phyloP scores from a whole-genome alignment of 2,888 invertebrate species.

The Cartodere bifasciata region DNA sequence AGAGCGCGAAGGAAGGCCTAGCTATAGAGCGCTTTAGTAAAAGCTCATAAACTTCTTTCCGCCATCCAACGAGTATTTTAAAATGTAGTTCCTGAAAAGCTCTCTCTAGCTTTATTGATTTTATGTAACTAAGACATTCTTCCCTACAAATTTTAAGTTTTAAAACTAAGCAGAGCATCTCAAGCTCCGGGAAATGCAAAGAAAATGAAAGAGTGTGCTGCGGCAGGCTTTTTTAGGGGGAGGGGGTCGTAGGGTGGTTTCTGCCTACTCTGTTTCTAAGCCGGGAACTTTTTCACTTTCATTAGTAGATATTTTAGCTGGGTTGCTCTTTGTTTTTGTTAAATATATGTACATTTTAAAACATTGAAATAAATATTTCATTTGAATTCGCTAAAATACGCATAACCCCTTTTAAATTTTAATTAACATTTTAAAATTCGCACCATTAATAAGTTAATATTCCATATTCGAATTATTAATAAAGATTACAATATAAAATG shows the following conservation, averaged over 20 bases:
- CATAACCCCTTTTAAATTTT: too few relatives aligned
- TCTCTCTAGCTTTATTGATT: constrained; percentile 37
- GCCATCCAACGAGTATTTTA: constrained; percentile 27
- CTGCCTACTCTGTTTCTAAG: too few relatives aligned
- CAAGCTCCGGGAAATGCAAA: constrained; percentile 27
- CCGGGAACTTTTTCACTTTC: constrained; percentile 27
- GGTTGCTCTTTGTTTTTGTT: constrained; percentile 11
- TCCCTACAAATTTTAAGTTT: constrained; percentile 36
- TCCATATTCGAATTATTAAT: too few relatives aligned
- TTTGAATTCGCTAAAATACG: too few relatives aligned
- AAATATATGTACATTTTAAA: background rate
- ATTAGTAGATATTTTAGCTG: constrained; percentile 25
- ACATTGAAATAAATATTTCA: background rate
- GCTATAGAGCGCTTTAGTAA: too few relatives aligned
- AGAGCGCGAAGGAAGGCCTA: too few relatives aligned
- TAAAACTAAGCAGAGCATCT: constrained; percentile 34
- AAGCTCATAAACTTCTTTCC: constrained; percentile 25
- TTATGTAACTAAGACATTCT: constrained; percentile 37
- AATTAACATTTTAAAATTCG: too few relatives aligned
- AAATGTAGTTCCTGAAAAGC: constrained; percentile 32
- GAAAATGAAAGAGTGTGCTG: constrained; percentile 23
- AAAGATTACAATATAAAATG: too few relatives aligned
- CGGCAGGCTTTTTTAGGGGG: constrained; percentile 14
- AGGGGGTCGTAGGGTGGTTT: constrained; percentile 13
- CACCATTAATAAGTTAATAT: too few relatives aligned